Percentiles rank a stretch among this genome's conserved stretches.
These are phyloP conservation scores for Acleris cristana DNA, from an alignment of 2,888 invertebrate species.

Conservation along the genomic window DNA sequence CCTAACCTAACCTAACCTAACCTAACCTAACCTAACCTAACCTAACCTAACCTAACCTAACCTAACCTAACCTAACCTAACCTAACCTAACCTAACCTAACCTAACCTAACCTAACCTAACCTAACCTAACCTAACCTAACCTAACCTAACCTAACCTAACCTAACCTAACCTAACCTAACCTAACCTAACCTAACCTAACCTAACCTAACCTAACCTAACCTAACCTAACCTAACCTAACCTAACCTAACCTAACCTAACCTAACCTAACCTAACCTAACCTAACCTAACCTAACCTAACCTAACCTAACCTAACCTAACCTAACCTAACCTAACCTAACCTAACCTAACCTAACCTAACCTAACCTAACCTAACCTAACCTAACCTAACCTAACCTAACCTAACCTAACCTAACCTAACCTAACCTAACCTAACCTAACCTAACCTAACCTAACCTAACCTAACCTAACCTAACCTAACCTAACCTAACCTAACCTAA, in stretches of 20 bases:
- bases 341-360: conserved; percentile 31
- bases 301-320: conserved; percentile 31
- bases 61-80: conserved; percentile 30
- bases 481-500: conserved; percentile 18
- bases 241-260: conserved; percentile 38
- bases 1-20: conserved; percentile 29
- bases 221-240: conserved; percentile 37
- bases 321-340: conserved; percentile 22
- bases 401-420: conserved; percentile 11
- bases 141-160: conserved; percentile 27
- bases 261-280: conserved; percentile 32
- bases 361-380: conserved; percentile 33
- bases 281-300: conserved; percentile 15
- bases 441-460: conserved; percentile 23
- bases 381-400: conserved; percentile 23
- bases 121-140: conserved; percentile 34
- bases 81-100: conserved; percentile 32
- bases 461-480: conserved; percentile 9
- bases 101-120: conserved; percentile 2
- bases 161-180: conserved; percentile 40
- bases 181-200: conserved; percentile 40
- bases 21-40: conserved; percentile 30
- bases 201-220: conserved; percentile 36
- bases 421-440: conserved; percentile 15
- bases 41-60: conserved; percentile 26